Evolutionary conservation across 2,888 invertebrate species (phyloP).

Genomic region (Ceriagrion tenellum): DNA sequence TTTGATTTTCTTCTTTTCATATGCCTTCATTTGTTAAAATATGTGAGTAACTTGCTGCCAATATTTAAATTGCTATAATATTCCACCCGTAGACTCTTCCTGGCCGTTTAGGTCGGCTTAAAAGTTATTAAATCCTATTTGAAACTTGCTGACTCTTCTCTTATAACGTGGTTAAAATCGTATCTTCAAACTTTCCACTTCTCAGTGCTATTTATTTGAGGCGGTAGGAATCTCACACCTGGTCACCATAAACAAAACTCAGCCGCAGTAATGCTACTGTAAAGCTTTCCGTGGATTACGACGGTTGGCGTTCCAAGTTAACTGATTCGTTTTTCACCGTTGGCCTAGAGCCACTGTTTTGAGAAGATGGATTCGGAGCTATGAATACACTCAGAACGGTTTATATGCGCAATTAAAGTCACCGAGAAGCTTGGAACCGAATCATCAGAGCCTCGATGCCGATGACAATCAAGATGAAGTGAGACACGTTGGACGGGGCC

Average conservation of each 20-base stretch:
- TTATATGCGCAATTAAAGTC: slow-evolving; percentile 49
- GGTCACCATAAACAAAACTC: slow-evolving; percentile 37
- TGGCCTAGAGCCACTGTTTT: slow-evolving; percentile 53
- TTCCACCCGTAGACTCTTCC: no score
- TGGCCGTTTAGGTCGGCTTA: background rate
- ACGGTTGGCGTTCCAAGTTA: slow-evolving; percentile 30
- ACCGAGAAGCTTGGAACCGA: background rate
- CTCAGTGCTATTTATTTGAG: background rate
- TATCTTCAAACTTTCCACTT: background rate
- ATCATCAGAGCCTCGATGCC: background rate
- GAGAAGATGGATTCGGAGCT: slow-evolving; percentile 28
- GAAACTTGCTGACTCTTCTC: background rate
- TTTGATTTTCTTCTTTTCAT: background rate
- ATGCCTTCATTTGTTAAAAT: background rate
- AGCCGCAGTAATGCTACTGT: slow-evolving; percentile 6
- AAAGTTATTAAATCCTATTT: background rate
- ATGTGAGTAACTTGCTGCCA: no score
- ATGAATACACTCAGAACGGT: slow-evolving; percentile 43
- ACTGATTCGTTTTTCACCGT: slow-evolving; percentile 39
- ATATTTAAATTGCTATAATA: no score
- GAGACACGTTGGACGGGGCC: background rate
- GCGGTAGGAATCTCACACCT: slow-evolving; percentile 6
- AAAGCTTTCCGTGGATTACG: background rate
- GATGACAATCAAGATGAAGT: background rate
- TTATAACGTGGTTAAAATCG: background rate